A percentile compares a stretch with the other conserved stretches of the same genome.
Evolutionary conservation across 2,888 invertebrate species (phyloP).

Genomic region (Sinelater perroti): DNA sequence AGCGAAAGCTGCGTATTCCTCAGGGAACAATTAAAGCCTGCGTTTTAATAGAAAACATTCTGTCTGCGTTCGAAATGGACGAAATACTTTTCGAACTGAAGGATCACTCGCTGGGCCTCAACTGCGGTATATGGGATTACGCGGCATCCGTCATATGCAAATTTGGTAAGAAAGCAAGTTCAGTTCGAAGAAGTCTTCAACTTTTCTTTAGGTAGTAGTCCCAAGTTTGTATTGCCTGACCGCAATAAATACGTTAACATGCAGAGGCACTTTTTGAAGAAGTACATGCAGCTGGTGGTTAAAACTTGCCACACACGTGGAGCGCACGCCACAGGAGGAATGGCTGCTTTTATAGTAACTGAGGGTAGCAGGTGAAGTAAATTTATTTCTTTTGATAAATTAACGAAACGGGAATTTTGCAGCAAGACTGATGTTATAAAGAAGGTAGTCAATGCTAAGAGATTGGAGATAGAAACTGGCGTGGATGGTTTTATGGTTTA

Average conservation of each 20-base stretch:
- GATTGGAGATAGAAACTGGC: slow-evolving; percentile 67
- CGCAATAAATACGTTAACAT: slow-evolving; percentile 74
- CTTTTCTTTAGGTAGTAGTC: slow-evolving; percentile 63
- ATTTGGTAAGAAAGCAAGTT: slow-evolving; percentile 65
- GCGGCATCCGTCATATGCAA: slow-evolving; percentile 72
- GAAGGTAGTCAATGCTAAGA: slow-evolving; percentile 63
- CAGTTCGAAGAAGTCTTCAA: too few species aligned
- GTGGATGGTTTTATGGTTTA: slow-evolving; percentile 78
- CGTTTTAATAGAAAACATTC: slow-evolving; percentile 75
- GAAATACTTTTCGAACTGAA: slow-evolving; percentile 72
- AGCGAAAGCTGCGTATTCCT: slow-evolving; percentile 65
- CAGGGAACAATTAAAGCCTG: slow-evolving; percentile 74
- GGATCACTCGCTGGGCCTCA: slow-evolving; percentile 74
- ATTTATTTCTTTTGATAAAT: slow-evolving; percentile 40
- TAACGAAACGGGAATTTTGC: too few species aligned
- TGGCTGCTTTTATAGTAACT: slow-evolving; percentile 70
- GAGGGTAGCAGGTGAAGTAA: slow-evolving; percentile 47
- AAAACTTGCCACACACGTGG: slow-evolving; percentile 68
- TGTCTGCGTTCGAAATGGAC: slow-evolving; percentile 74
- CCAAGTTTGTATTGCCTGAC: slow-evolving; percentile 72
- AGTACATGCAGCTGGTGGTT: slow-evolving; percentile 70
- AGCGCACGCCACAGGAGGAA: slow-evolving; percentile 73
- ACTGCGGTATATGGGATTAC: slow-evolving; percentile 82
- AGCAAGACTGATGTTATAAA: slow-evolving; percentile 55
- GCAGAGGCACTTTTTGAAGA: slow-evolving; percentile 69